Evolutionary conservation across 2,888 invertebrate species (phyloP).

Genomic region (Acleris sparsana): DNA sequence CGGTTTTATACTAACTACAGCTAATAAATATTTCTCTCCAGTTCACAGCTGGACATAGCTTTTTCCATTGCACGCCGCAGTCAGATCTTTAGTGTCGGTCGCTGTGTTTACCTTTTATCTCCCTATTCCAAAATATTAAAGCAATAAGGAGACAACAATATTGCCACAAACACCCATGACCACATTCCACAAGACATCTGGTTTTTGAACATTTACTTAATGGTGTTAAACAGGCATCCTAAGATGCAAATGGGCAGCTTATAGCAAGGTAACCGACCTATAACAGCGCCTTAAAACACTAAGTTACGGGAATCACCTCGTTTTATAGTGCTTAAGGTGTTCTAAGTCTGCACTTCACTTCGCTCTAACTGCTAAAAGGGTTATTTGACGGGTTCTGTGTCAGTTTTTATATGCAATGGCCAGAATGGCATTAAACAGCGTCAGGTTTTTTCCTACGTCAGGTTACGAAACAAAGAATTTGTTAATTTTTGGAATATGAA

Average conservation of each 20-base stretch:
- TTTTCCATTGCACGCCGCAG: no score
- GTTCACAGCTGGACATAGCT: no score
- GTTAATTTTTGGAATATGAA: no score
- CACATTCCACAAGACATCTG: background rate
- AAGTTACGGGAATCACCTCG: conserved; percentile 9
- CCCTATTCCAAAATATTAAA: no score
- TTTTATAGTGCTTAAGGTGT: conserved; percentile 9
- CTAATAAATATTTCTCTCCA: no score
- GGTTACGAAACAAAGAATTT: no score
- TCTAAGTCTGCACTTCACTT: conserved; percentile 5
- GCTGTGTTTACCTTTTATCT: no score
- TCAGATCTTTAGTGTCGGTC: no score
- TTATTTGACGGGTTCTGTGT: background rate
- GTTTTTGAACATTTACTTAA: background rate
- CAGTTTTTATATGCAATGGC: background rate
- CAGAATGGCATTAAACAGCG: background rate
- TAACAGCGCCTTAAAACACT: conserved; percentile 16
- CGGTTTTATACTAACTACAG: no score
- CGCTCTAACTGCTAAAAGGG: conserved; percentile 8
- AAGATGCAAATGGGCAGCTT: conserved; percentile 7
- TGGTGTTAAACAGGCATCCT: conserved; percentile 10
- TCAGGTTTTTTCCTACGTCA: no score
- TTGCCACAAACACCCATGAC: no score
- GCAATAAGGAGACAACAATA: no score
- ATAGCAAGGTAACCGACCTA: conserved; percentile 19